Conservation (phyloP, 2,888 invertebrate genomes). For the Cinara cedri region DNA sequence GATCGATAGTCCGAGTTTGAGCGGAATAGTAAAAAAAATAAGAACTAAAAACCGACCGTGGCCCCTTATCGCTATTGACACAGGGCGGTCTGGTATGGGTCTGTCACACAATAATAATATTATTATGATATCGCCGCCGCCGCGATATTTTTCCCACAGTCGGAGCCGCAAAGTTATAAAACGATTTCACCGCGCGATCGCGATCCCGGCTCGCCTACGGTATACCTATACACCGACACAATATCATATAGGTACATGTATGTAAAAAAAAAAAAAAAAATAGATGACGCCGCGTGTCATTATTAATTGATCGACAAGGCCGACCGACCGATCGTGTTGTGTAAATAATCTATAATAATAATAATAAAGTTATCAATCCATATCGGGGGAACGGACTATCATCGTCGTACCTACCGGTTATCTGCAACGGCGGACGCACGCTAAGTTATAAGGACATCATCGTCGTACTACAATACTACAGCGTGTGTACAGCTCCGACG, state of each 20-base stretch:
- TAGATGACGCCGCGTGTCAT: slow-evolving; percentile 44
- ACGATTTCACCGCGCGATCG: slow-evolving; percentile 29
- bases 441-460: slow-evolving; percentile 20
- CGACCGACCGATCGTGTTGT: slow-evolving; percentile 7
- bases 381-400: slow-evolving; percentile 42
- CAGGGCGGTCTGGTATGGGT: too few species aligned
- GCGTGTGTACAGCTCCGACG: background rate
- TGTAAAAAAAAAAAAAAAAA: too few species aligned
- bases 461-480: too few species aligned
- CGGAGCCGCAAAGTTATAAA: background rate
- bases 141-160: slow-evolving; percentile 37
- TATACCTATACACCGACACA: too few species aligned
- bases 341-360: slow-evolving; percentile 5
- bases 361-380: slow-evolving; percentile 53
- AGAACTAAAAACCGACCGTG: too few species aligned
- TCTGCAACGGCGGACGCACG: background rate
- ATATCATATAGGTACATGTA: too few species aligned
- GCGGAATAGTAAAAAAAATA: too few species aligned
- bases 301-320: slow-evolving; percentile 56
- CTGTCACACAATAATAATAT: too few species aligned
- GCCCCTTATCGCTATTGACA: too few species aligned
- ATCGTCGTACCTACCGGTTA: slow-evolving; percentile 52
- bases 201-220: slow-evolving; percentile 10
- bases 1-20: too few species aligned
- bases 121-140: background rate